Conservation (phyloP, 2,888 invertebrate species). For the Dryobotodes eremita region DNA sequence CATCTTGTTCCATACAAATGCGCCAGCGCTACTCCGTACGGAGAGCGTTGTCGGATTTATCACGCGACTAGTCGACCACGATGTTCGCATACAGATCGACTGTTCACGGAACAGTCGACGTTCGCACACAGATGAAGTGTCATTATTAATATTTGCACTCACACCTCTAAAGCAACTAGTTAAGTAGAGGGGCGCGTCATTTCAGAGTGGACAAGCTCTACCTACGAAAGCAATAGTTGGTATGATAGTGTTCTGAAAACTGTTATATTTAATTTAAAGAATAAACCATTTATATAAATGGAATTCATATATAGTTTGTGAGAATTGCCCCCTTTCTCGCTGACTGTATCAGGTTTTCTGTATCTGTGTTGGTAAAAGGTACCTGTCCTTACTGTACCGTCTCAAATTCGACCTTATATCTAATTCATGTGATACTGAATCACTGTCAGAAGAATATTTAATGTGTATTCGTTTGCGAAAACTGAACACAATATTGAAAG, state of each 20-base stretch:
- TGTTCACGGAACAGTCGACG: too few species aligned
- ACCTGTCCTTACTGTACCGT: background rate
- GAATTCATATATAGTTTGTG: background rate
- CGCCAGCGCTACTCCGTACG: too few species aligned
- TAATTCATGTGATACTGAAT: background rate
- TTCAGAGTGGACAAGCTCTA: too few species aligned
- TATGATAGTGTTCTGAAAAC: background rate
- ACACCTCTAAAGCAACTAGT: too few species aligned
- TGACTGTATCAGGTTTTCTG: background rate
- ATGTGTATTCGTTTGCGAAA: conserved; percentile 19
- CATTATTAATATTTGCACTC: too few species aligned
- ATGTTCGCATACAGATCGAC: too few species aligned
- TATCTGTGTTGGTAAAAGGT: background rate
- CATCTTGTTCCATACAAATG: too few species aligned
- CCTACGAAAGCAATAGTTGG: background rate
- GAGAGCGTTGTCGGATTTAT: too few species aligned
- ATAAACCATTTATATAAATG: too few species aligned
- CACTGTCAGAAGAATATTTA: background rate
- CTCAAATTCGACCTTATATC: background rate
- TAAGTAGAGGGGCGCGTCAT: too few species aligned
- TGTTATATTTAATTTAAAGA: background rate
- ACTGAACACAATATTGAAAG: conserved; percentile 39
- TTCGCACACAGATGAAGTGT: too few species aligned
- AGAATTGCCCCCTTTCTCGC: background rate
- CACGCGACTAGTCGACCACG: too few species aligned